Evolutionary conservation across 2,113 vertebrate species (phyloP).

Genomic region (Laticauda laticaudata): DNA sequence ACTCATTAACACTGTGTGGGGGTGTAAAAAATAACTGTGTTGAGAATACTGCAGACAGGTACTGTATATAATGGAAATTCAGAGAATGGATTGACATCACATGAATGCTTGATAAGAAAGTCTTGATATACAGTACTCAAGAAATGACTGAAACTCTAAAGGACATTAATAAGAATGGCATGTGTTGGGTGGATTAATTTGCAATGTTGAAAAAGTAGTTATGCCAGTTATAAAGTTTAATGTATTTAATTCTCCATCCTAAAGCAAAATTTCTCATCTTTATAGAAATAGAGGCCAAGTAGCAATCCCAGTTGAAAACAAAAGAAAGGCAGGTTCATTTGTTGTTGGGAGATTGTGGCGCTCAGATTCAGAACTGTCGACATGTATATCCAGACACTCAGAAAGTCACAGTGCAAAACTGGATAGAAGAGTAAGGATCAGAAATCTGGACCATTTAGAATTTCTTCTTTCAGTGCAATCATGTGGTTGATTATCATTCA

Average conservation of each 20-base stretch:
- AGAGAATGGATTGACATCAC: conserved; percentile 53
- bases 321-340: background rate
- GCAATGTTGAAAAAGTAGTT: background rate
- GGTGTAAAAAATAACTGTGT: conserved; percentile 64
- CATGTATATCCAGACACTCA: background rate
- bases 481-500: background rate
- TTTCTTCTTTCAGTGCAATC: background rate
- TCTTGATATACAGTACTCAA: conserved; percentile 1
- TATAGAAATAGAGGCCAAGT: background rate
- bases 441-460: background rate
- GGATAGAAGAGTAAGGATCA: background rate
- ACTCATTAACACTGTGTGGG: conserved; percentile 66
- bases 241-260: background rate
- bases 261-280: background rate
- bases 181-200: background rate
- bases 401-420: background rate
- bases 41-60: conserved; percentile 66
- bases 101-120: conserved; percentile 44
- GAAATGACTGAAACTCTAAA: conserved; percentile 18
- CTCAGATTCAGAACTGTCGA: background rate
- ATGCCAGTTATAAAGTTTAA: background rate
- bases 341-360: background rate
- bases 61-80: conserved; percentile 44
- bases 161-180: conserved; percentile 11
- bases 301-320: background rate